phyloP scores from a whole-genome alignment of 2,888 invertebrate genomes.

The Nomada flava region DNA sequence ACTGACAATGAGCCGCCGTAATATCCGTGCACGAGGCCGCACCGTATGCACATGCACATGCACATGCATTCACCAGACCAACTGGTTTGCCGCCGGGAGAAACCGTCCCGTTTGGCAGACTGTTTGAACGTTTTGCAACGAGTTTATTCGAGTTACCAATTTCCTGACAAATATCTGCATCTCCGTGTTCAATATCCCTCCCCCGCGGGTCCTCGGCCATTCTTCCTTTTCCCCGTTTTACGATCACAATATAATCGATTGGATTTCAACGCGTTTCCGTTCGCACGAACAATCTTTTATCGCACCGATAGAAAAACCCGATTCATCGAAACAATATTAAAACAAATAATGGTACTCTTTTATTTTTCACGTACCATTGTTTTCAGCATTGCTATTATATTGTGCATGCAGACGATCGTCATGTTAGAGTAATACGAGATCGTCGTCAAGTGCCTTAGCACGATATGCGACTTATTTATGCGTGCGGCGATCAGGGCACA shows the following conservation, averaged over 20 bases:
- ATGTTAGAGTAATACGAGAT: too few species aligned
- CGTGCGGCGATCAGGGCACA: too few species aligned
- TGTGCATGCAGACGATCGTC: too few species aligned
- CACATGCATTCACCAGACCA: background rate
- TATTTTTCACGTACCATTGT: too few species aligned
- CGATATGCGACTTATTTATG: too few species aligned
- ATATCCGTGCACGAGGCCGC: conserved; percentile 14
- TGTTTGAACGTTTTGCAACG: conserved; percentile 80
- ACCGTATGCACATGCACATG: conserved; percentile 6
- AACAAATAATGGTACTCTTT: too few species aligned
- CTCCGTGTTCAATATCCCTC: conserved; percentile 68
- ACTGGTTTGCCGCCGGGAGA: conserved; percentile 55
- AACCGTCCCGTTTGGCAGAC: conserved; percentile 69
- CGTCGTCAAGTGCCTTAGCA: too few species aligned
- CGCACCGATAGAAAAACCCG: background rate
- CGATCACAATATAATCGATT: conserved; percentile 49
- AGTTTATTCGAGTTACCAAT: conserved; percentile 83
- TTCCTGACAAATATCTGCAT: conserved; percentile 83
- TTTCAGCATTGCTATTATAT: too few species aligned
- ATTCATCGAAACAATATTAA: background rate
- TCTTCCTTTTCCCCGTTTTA: conserved; percentile 24
- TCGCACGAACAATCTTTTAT: background rate
- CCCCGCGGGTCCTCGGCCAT: conserved; percentile 5
- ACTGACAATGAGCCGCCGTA: conserved; percentile 21
- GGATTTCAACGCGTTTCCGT: conserved; percentile 12